A percentile compares a stretch with the other conserved stretches of the same genome.
Conservation (phyloP, 37 sponge, comb jelly and placozoan species). For the Dysidea cf. avara region DNA sequence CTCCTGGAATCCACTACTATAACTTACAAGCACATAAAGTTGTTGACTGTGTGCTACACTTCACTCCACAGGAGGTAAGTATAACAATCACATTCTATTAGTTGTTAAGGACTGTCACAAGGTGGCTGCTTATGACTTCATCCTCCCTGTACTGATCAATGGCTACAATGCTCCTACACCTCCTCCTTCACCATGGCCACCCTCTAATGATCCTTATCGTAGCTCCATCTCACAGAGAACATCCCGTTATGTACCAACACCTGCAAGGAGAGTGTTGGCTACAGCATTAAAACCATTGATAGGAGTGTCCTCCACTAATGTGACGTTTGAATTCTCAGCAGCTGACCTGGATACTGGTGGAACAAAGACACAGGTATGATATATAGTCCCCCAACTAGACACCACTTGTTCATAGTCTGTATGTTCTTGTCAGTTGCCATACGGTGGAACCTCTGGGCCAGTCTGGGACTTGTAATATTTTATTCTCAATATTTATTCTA, state of each 20-base stretch:
- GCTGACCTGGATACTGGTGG: slow-evolving; percentile 6
- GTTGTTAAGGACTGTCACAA: slow-evolving; percentile 16
- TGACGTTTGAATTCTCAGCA: slow-evolving; percentile 39
- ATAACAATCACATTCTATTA: too few species aligned
- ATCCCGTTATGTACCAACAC: slow-evolving; percentile 46
- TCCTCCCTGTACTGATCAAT: slow-evolving; percentile 87
- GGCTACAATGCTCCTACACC: slow-evolving; percentile 67
- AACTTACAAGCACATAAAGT: neutral
- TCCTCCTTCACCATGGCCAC: slow-evolving; percentile 85
- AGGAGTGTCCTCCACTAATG: slow-evolving; percentile 20
- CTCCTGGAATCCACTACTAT: neutral
- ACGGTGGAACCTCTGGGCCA: too few species aligned
- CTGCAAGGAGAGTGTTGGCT: slow-evolving; percentile 72
- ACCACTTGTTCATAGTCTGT: too few species aligned
- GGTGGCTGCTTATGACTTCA: slow-evolving; percentile 91
- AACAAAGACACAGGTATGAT: too few species aligned
- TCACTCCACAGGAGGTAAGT: slow-evolving; percentile 9
- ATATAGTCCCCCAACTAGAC: too few species aligned
- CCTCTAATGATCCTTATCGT: slow-evolving; percentile 15
- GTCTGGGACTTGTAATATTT: too few species aligned
- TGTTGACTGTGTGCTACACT: neutral
- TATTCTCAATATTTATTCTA: too few species aligned
- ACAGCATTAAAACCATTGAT: slow-evolving; percentile 69
- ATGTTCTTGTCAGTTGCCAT: too few species aligned
- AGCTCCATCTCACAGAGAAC: neutral